Conservation (phyloP, 2,888 invertebrate genomes). For the Platycnemis pennipes region DNA sequence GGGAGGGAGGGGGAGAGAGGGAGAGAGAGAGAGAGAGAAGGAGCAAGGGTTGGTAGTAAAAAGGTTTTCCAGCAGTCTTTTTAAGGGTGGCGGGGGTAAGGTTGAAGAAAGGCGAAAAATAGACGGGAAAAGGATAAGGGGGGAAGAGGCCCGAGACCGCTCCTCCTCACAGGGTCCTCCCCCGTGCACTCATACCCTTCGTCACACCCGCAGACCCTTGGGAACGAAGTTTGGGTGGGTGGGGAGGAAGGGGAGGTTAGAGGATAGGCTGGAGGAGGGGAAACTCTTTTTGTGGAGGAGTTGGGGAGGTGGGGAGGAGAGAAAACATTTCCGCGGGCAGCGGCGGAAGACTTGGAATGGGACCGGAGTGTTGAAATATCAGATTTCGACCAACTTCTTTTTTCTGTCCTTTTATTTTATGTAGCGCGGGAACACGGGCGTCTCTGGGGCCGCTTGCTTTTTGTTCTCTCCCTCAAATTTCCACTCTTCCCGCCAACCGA, state of each 20-base stretch:
- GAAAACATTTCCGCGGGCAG: slow-evolving; percentile 20
- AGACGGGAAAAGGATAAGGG: neutral
- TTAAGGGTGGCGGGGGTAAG: no score
- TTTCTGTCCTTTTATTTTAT: neutral
- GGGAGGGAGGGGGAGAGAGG: neutral
- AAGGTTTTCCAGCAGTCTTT: neutral
- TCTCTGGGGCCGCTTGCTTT: neutral
- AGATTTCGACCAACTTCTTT: neutral
- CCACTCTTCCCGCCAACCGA: neutral
- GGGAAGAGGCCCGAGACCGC: neutral
- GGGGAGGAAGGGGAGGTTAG: neutral
- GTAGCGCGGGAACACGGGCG: neutral
- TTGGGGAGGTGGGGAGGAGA: neutral
- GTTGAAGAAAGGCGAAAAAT: neutral
- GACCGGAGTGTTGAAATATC: slow-evolving; percentile 38
- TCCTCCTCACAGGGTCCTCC: no score
- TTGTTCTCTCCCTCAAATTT: neutral
- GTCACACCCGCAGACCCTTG: neutral
- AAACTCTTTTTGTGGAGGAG: neutral
- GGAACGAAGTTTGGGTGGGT: neutral
- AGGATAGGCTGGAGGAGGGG: no score
- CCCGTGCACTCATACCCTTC: neutral
- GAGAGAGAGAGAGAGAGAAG: neutral
- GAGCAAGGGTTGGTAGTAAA: neutral
- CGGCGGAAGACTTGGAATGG: neutral